Base-by-base conservation (phyloP, 1,140 invertebrate genomes). In the Cyclargus thomasi region DNA sequence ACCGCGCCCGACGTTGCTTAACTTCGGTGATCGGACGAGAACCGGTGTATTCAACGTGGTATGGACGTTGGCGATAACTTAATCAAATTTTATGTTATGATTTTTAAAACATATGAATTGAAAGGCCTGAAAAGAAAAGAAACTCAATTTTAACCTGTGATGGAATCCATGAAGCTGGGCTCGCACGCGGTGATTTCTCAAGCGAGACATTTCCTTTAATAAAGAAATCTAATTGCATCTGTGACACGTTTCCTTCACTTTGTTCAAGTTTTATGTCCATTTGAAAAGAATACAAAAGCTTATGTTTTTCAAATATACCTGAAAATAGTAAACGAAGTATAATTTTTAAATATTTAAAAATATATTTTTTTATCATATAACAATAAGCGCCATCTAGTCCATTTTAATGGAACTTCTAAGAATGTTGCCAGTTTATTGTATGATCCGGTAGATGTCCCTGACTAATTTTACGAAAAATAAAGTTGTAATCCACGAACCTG, bases 291-390 rank as follows among this genome's bases (percentile, higher is more conserved):
- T 95, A 97, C 14, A 98, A 87, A 36, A 98, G 83, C 82, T 98
- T 98, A 87, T 98, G 96, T 63, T 94, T 94, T 82, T 98, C 96
- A 81, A 98, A 98, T 69, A 98, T 96, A 63, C 96, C 93, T 94
- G 76, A 16, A 76, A 62, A 53, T 59, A 68, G 53, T 36, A 69
- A 63, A 66, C n/a, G 6, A 20, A 53, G n/a, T 11, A 22, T 23
- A 22, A 21, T 10, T 20, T n/a, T 57, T 14, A 35, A 17, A 29
- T n/a, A n/a, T n/a, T 22, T 23, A 35, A 29, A 35, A 17, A 64
- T 64, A 35, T 64, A 14, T 36, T 29, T 29, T 29, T 7, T 6
- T 29, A 29, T 7, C 5, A 2, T 29, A 29, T 29, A 4, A 0
- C 4, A 29, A 29, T 18, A 55, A 55, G n/a, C 16, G 53, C n/a